phyloP scores from a whole-genome alignment of 2,888 invertebrate species.

The Cataglyphis altisquamis region DNA sequence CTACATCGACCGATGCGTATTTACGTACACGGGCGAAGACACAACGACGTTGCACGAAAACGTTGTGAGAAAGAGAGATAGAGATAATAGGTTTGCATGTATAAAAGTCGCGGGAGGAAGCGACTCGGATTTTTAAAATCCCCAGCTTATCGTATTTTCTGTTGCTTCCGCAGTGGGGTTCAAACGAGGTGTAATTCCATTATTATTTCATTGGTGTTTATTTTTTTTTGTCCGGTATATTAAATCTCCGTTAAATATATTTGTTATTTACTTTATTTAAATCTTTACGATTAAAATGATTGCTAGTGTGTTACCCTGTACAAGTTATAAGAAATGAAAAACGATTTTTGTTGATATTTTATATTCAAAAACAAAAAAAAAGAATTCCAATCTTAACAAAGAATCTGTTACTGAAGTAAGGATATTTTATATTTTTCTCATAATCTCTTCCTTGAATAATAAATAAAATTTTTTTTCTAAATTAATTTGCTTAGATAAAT shows the following conservation, averaged over 20 bases:
- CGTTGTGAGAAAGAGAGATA: background rate
- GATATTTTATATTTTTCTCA: background rate
- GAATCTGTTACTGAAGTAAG: background rate
- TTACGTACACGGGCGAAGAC: slow-evolving; percentile 61
- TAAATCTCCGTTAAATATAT: background rate
- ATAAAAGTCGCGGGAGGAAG: background rate
- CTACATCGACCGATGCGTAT: slow-evolving; percentile 69
- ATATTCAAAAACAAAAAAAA: background rate
- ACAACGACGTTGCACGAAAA: slow-evolving; percentile 35
- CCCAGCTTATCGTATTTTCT: background rate
- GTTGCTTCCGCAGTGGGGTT: background rate
- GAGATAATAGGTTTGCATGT: background rate
- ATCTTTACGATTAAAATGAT: background rate
- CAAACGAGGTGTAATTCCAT: slow-evolving; percentile 5
- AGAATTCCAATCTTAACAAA: background rate
- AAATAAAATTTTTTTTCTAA: background rate
- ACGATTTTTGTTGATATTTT: background rate
- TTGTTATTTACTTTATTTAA: background rate
- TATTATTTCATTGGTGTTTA: background rate
- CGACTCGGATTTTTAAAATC: background rate
- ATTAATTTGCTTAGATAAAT: background rate
- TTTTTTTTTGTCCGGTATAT: background rate
- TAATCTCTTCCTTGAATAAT: background rate
- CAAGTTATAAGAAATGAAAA: background rate
- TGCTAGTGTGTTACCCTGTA: background rate